Conservation (phyloP, 2,113 vertebrate genomes). For the Aptenodytes forsteri region DNA sequence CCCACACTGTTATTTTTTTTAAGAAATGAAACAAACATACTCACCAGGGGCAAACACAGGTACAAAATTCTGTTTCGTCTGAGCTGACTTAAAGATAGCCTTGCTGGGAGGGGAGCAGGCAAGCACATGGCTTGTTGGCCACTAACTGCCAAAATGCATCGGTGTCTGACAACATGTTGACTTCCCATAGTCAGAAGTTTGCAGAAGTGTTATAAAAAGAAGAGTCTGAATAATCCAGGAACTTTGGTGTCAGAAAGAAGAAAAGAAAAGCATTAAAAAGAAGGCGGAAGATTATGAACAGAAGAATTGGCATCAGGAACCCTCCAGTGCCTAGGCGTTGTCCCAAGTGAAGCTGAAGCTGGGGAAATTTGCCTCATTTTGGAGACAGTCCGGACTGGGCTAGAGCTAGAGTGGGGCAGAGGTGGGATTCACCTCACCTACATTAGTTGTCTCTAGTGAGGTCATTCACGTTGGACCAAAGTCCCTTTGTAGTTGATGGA, state of each 20-base stretch:
- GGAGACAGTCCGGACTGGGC: too few relatives aligned
- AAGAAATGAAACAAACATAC: neutral
- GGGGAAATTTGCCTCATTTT: neutral
- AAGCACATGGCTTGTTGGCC: neutral
- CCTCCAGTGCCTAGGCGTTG: too few relatives aligned
- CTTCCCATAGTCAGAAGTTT: neutral
- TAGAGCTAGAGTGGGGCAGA: neutral
- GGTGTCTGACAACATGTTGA: neutral
- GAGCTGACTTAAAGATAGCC: neutral
- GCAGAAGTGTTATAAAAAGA: neutral
- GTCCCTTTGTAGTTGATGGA: neutral
- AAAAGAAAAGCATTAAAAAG: neutral
- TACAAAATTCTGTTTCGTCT: neutral
- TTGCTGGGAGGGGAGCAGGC: neutral
- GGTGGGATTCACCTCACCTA: neutral
- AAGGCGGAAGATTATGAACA: neutral
- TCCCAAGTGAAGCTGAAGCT: neutral
- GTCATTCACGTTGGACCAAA: neutral
- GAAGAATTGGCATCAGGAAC: neutral
- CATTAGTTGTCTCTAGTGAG: neutral
- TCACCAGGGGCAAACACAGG: neutral
- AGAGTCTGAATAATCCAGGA: neutral
- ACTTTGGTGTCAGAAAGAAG: neutral
- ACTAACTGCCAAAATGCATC: neutral
- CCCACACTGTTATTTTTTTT: neutral